Evolutionary conservation across 2,888 invertebrate species (phyloP).

Genomic region (Laspeyria flexula): DNA sequence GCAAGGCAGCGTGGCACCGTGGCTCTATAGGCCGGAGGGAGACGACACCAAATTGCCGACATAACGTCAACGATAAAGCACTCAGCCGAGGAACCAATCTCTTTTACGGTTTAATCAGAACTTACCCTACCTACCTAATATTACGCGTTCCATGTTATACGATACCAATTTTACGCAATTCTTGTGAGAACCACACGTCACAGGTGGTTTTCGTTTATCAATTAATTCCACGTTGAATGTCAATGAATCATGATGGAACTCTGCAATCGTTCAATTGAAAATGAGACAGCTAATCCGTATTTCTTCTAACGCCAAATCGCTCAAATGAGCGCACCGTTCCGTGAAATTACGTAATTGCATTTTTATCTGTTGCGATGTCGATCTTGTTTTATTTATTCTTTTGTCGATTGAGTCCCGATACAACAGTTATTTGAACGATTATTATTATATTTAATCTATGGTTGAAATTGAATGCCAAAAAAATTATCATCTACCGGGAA

Average conservation of each 20-base stretch:
- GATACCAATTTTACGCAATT: constrained; percentile 60
- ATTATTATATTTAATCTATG: not conserved
- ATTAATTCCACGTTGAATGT: constrained; percentile 9
- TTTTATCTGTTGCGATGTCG: constrained; percentile 14
- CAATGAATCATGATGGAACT: constrained; percentile 9
- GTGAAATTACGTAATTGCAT: constrained; percentile 27
- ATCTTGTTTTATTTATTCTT: constrained; percentile 16
- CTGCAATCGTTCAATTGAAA: constrained; percentile 1
- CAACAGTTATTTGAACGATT: not conserved
- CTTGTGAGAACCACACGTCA: constrained; percentile 35
- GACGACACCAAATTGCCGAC: constrained; percentile 73
- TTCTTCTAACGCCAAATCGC: constrained; percentile 16
- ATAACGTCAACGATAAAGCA: constrained; percentile 80
- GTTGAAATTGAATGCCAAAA: no score
- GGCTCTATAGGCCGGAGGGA: constrained; percentile 43
- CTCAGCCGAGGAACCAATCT: constrained; percentile 80
- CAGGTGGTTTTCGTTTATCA: constrained; percentile 39
- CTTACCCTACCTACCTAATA: constrained; percentile 67
- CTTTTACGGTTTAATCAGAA: constrained; percentile 84
- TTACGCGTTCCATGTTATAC: constrained; percentile 51
- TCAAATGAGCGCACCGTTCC: constrained; percentile 19
- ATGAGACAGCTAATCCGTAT: constrained; percentile 16
- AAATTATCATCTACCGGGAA: not conserved
- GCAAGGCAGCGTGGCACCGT: constrained; percentile 25
- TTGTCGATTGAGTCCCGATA: constrained; percentile 3